Percentiles rank a stretch among this genome's conserved stretches.
These are phyloP conservation scores for Pyrocoelia pectoralis DNA, from an alignment of 2,888 invertebrate genomes.

Conservation along the genomic window DNA sequence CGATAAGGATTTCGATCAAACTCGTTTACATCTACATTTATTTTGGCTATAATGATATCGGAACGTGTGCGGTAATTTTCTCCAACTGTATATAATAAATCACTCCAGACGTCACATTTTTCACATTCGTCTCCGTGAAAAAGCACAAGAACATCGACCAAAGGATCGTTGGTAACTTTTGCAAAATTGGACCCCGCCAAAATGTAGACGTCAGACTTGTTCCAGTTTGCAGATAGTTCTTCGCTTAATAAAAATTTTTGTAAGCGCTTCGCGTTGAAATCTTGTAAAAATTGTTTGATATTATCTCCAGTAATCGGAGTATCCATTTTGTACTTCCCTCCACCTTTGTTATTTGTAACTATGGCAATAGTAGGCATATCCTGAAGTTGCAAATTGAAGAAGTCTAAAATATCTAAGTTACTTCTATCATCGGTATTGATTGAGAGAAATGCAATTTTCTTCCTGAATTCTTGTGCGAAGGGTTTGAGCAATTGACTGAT, in stretches of 20 bases:
- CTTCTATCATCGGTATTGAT: not conserved
- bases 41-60: conserved; percentile 93
- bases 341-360: conserved; percentile 89
- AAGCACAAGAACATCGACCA: conserved; percentile 95
- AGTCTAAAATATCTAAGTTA: conserved; percentile 54
- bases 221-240: conserved; percentile 96
- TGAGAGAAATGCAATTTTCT: not conserved
- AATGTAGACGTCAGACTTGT: conserved; percentile 90
- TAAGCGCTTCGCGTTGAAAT: not conserved
- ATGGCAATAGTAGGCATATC: conserved; percentile 91
- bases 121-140: conserved; percentile 99
- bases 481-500: conserved; percentile 76
- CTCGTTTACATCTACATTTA: conserved; percentile 98
- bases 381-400: conserved; percentile 94
- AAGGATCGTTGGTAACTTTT: conserved; percentile 84
- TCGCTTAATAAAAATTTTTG: conserved; percentile 54
- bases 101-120: conserved; percentile 96
- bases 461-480: conserved; percentile 89
- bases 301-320: not conserved
- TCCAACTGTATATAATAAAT: conserved; percentile 87
- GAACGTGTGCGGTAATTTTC: conserved; percentile 89
- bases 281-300: not conserved
- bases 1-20: conserved; percentile 93
- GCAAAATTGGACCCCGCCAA: conserved; percentile 97
- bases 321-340: conserved; percentile 81